Evolutionary conservation across 1,140 invertebrate species (phyloP).

Genomic region (Pseudomyrmex concolor): DNA sequence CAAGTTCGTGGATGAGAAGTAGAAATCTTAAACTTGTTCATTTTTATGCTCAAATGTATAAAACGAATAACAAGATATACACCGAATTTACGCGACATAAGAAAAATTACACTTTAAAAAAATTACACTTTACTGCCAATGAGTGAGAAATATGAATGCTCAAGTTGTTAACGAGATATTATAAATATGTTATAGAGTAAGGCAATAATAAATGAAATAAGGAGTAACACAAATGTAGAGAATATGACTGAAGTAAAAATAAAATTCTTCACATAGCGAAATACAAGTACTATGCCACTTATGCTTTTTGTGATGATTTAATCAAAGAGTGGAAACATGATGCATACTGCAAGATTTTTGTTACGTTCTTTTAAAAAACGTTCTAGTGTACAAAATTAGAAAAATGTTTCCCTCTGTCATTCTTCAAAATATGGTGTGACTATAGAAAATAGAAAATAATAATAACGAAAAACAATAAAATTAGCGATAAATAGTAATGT

Average conservation of each 20-base stretch:
- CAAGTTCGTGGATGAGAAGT: background rate
- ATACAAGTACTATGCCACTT: slow-evolving; percentile 69
- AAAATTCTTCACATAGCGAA: slow-evolving; percentile 39
- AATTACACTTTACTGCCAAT: slow-evolving; percentile 47
- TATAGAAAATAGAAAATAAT: slow-evolving; percentile 73
- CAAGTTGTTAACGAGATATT: slow-evolving; percentile 48
- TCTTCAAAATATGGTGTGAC: slow-evolving; percentile 65
- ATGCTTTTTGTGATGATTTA: slow-evolving; percentile 62
- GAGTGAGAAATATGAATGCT: slow-evolving; percentile 54
- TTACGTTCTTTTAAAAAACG: slow-evolving; percentile 58
- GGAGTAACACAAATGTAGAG: background rate
- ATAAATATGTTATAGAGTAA: slow-evolving; percentile 59
- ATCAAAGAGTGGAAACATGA: slow-evolving; percentile 73
- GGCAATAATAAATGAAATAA: slow-evolving; percentile 20
- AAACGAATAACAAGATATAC: slow-evolving; percentile 34
- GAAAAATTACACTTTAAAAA: slow-evolving; percentile 30
- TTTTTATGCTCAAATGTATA: slow-evolving; percentile 24
- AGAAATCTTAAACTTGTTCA: slow-evolving; percentile 25
- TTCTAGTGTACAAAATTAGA: slow-evolving; percentile 73
- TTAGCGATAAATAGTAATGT: slow-evolving; percentile 72
- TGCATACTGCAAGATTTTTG: slow-evolving; percentile 44
- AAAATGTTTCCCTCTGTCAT: slow-evolving; percentile 69
- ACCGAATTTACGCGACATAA: slow-evolving; percentile 26
- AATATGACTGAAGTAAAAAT: slow-evolving; percentile 44
- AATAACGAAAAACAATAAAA: slow-evolving; percentile 73